Evolutionary conservation across 2,113 vertebrate species (phyloP).

Genomic region (Tragulus kanchil): DNA sequence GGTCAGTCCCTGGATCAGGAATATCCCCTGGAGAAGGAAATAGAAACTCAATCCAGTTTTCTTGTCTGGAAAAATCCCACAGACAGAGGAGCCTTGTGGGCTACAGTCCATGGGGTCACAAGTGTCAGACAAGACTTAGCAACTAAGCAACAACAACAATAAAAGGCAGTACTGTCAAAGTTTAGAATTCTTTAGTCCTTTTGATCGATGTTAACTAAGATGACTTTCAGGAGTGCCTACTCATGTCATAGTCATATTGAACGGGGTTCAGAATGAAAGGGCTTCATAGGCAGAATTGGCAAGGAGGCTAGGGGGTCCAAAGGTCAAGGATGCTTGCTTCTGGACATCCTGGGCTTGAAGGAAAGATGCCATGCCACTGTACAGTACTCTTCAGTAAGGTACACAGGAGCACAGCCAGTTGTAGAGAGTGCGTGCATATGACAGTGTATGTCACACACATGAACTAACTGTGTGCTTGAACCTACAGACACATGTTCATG

Average conservation of each 20-base stretch:
- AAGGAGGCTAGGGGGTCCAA: no score
- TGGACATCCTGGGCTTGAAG: not conserved
- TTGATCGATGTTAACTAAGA: not conserved
- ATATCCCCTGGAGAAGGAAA: not conserved
- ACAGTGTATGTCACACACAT: not conserved
- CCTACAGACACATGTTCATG: not conserved
- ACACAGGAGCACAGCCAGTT: not conserved
- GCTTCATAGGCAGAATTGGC: no score
- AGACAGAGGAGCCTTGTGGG: not conserved
- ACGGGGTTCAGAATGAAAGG: no score
- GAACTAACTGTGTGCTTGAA: not conserved
- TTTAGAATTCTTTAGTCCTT: slow-evolving; percentile 46
- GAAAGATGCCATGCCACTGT: not conserved
- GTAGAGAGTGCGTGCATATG: not conserved
- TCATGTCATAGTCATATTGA: not conserved
- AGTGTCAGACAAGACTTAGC: not conserved
- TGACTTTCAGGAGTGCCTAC: not conserved
- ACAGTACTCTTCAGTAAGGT: not conserved
- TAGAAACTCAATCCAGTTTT: not conserved
- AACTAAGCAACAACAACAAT: not conserved
- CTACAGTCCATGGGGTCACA: not conserved
- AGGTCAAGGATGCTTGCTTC: not conserved
- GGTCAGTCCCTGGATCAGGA: not conserved
- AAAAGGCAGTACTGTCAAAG: not conserved
- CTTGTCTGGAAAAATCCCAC: not conserved